phyloP scores from a whole-genome alignment of 2,797 vertebrate genomes.

The Eleutherodactylus coqui region DNA sequence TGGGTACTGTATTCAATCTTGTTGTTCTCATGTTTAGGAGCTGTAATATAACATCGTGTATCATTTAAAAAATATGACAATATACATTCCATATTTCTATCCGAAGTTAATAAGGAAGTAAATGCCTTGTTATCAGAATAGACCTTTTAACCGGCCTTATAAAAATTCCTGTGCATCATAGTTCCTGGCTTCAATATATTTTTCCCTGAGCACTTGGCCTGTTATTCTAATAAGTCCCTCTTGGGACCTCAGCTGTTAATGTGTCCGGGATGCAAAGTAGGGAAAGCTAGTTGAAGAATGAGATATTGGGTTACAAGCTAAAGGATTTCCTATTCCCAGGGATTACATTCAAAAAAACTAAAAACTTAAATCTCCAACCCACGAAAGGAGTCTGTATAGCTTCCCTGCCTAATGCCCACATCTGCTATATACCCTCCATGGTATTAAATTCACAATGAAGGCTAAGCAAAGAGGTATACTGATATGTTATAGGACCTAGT shows the following conservation, averaged over 20 bases:
- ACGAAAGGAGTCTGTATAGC: background rate
- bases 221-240: conserved; percentile 52
- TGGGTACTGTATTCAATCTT: too few relatives aligned
- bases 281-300: conserved; percentile 50
- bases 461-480: background rate
- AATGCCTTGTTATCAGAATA: conserved; percentile 43
- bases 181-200: conserved; percentile 59
- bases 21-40: too few relatives aligned
- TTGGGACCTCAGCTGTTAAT: conserved; percentile 57
- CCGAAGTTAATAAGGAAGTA: conserved; percentile 24
- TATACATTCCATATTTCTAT: conserved; percentile 26
- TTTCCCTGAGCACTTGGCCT: conserved; percentile 39
- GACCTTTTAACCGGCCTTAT: conserved; percentile 47
- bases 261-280: conserved; percentile 52
- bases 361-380: conserved; percentile 15
- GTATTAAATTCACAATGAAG: background rate
- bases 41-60: too few relatives aligned
- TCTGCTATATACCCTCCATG: conserved; percentile 12
- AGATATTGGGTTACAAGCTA: conserved; percentile 38
- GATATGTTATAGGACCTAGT: background rate
- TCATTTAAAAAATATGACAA: background rate
- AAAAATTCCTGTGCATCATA: conserved; percentile 36
- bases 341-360: conserved; percentile 45
- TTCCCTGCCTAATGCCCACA: conserved; percentile 9
- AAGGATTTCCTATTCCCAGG: conserved; percentile 55